Conservation (phyloP, 2,113 vertebrate genomes). For the Agelaius tricolor region DNA sequence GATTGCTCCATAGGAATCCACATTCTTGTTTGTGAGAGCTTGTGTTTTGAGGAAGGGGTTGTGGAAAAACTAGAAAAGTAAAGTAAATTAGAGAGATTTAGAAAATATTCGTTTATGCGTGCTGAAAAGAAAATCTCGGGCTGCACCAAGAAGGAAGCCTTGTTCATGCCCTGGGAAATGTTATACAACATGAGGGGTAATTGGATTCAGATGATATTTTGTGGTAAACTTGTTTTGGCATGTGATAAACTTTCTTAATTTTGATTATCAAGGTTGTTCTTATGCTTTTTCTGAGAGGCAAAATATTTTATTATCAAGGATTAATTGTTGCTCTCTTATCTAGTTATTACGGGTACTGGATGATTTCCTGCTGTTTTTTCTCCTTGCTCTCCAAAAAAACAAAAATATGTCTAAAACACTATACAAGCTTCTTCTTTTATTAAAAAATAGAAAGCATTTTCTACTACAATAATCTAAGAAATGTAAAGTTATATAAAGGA, state of each 20-base stretch:
- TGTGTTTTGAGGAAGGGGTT: not conserved
- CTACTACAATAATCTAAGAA: not conserved
- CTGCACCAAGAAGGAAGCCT: not conserved
- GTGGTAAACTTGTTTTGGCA: conserved; percentile 22
- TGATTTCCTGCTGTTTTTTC: conserved; percentile 19
- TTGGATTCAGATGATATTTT: conserved; percentile 42
- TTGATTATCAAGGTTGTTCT: conserved; percentile 40
- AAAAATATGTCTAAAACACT: not conserved
- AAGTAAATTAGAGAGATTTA: not conserved
- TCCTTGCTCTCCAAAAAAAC: not conserved
- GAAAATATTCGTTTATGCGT: accelerated
- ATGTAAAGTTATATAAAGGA: not conserved
- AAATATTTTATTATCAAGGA: conserved; percentile 31
- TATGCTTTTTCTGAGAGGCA: conserved; percentile 17
- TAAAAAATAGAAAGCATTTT: not conserved
- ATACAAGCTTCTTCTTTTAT: not conserved
- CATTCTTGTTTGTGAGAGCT: not conserved
- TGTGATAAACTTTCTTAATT: conserved; percentile 18
- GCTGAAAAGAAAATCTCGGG: not conserved
- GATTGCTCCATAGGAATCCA: not conserved
- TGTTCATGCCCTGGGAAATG: not conserved
- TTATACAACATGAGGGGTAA: not conserved
- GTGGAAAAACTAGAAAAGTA: not conserved
- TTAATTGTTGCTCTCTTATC: conserved; percentile 51
- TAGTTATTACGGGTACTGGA: conserved; percentile 18